These are phyloP conservation scores for Oenanthe oenanthe DNA, from an alignment of 2,113 vertebrate genomes.

Conservation along the genomic window DNA sequence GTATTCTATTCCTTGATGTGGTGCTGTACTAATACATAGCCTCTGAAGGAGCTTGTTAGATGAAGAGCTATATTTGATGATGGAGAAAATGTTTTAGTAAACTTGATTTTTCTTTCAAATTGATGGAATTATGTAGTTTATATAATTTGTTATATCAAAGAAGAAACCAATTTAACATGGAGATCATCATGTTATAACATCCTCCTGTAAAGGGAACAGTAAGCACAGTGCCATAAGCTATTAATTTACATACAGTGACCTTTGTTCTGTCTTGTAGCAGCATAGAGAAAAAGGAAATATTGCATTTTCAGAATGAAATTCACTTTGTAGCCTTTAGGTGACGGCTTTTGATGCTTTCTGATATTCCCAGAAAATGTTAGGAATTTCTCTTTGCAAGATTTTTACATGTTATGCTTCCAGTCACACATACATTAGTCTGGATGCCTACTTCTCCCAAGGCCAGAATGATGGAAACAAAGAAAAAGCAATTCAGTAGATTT, in stretches of 20 bases:
- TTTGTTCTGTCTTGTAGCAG: constrained; percentile 18
- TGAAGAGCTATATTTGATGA: not conserved
- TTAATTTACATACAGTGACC: not conserved
- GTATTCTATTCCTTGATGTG: not conserved
- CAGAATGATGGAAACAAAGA: not conserved
- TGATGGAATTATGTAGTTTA: not conserved
- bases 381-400: not conserved
- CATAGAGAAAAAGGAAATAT: not conserved
- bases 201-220: not conserved
- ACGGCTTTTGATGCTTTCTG: not conserved
- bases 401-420: not conserved
- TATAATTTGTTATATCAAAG: not conserved
- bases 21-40: not conserved
- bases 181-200: not conserved
- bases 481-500: not conserved
- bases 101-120: not conserved
- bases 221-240: not conserved
- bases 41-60: not conserved
- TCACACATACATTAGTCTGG: not conserved
- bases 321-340: not conserved
- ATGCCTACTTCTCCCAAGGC: not conserved
- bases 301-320: not conserved
- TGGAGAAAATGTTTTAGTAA: not conserved
- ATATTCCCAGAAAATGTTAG: not conserved
- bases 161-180: not conserved